Conservation (phyloP, 2,113 vertebrate species). For the Tragelaphus imberbis region DNA sequence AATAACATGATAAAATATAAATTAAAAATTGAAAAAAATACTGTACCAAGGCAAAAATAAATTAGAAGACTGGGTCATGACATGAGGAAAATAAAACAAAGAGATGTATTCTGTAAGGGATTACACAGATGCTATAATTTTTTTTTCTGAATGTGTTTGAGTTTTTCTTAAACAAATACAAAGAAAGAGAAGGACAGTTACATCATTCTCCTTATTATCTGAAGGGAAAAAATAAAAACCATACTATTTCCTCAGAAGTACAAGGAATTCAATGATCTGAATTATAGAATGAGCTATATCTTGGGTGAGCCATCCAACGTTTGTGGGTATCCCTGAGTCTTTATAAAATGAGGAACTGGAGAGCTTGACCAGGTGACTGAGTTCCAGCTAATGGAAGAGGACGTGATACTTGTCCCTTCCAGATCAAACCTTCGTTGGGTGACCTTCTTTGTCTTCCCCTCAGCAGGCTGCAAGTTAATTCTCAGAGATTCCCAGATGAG, state of each 20-base stretch:
- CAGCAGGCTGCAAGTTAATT: neutral
- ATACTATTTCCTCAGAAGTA: neutral
- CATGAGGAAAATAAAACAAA: neutral
- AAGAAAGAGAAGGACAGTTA: neutral
- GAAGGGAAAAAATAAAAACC: neutral
- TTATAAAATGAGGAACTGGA: neutral
- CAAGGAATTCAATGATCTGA: neutral
- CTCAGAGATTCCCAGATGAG: neutral
- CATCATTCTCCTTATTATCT: neutral
- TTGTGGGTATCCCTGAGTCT: neutral
- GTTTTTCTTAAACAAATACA: neutral
- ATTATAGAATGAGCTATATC: neutral
- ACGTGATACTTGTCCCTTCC: neutral
- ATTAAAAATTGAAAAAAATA: neutral
- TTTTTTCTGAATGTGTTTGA: neutral
- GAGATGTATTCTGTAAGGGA: neutral
- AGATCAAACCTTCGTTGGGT: neutral
- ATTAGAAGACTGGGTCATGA: neutral
- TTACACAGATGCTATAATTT: neutral
- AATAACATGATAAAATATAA: constrained; percentile 11
- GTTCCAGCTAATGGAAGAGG: neutral
- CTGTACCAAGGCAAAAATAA: neutral
- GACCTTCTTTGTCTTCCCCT: neutral
- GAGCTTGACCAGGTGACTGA: neutral
- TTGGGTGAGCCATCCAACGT: neutral